Conservation (phyloP, 2,888 invertebrate species). For the Dicyrtoma fusca region DNA sequence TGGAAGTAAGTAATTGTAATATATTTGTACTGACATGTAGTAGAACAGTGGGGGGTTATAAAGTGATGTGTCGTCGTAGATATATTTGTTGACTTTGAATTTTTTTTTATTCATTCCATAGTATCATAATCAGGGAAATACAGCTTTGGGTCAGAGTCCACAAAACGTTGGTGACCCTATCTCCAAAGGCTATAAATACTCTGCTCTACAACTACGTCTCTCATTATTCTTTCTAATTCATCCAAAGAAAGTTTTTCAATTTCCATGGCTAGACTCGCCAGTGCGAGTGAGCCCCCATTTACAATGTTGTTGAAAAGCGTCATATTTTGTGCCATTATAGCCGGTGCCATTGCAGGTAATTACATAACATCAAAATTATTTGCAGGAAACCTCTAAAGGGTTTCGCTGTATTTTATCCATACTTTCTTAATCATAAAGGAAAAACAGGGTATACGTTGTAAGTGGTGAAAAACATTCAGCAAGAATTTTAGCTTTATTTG, state of each 20-base stretch:
- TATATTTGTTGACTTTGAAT: too few species aligned
- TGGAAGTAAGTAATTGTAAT: too few species aligned
- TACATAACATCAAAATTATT: not conserved
- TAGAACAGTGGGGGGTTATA: too few species aligned
- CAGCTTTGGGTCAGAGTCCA: conserved; percentile 25
- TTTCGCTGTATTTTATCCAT: not conserved
- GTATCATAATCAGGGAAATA: too few species aligned
- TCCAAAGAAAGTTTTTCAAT: conserved; percentile 14
- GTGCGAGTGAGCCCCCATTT: conserved; percentile 48
- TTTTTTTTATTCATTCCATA: too few species aligned
- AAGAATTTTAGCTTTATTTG: too few species aligned
- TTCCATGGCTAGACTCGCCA: conserved; percentile 53
- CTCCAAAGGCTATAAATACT: conserved; percentile 31
- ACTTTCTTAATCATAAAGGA: too few species aligned
- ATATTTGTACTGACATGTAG: too few species aligned
- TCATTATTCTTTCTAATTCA: conserved; percentile 18
- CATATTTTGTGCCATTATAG: conserved; percentile 31
- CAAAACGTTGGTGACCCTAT: not conserved
- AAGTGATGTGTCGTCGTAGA: too few species aligned
- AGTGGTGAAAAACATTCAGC: too few species aligned
- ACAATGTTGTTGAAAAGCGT: conserved; percentile 26
- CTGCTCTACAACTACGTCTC: conserved; percentile 8
- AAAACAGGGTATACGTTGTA: too few species aligned
- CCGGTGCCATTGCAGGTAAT: conserved; percentile 33
- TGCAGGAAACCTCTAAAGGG: not conserved